Conservation (phyloP, 2,888 invertebrate genomes). For the Coelogynopora nodosa region DNA sequence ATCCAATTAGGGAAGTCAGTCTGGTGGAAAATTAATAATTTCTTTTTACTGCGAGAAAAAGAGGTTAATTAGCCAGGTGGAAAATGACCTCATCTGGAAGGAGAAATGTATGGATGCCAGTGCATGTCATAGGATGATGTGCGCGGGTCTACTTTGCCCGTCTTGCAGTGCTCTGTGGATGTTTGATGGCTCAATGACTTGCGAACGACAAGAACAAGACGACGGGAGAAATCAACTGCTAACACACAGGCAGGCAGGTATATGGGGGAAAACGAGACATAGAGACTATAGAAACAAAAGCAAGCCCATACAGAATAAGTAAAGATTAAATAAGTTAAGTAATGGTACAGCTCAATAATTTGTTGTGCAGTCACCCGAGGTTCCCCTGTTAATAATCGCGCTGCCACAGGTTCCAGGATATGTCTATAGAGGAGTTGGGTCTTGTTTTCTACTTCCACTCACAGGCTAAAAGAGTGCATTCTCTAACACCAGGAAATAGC, state of each 20-base stretch:
- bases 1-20: constrained; percentile 28
- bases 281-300: neutral
- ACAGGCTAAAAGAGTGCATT: neutral
- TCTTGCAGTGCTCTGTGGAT: neutral
- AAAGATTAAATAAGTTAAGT: neutral
- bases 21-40: constrained; percentile 23
- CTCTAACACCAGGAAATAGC: neutral
- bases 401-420: neutral
- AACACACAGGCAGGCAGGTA: too few species aligned
- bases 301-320: neutral
- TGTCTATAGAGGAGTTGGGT: neutral
- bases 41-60: constrained; percentile 18
- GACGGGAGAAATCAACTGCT: too few species aligned
- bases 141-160: neutral
- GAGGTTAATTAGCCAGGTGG: constrained; percentile 22
- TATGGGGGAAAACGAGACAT: neutral
- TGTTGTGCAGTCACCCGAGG: neutral
- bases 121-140: neutral
- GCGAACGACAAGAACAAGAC: neutral
- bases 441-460: neutral
- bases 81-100: constrained; percentile 31
- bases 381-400: neutral
- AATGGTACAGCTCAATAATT: neutral
- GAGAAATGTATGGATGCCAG: neutral
- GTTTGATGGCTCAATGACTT: constrained; percentile 31